These are phyloP conservation scores for Amyelois transitella DNA, from an alignment of 1,140 invertebrate genomes.

Conservation along the genomic window DNA sequence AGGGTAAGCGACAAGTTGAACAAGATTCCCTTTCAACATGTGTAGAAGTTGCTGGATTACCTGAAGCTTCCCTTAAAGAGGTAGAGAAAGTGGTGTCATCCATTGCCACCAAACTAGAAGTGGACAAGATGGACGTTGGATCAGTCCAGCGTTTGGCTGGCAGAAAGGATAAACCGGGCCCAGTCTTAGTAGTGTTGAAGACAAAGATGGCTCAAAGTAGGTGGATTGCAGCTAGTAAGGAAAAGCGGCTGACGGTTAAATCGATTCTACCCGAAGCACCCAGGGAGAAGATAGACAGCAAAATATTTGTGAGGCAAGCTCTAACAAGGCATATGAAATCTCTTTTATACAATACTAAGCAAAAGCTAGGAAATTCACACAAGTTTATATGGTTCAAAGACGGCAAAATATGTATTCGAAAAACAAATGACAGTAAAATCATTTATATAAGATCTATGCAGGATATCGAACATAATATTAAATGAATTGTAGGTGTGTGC, in stretches of 20 bases:
- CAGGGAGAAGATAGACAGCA: background rate
- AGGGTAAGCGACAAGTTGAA: constrained; percentile 10
- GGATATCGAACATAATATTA: background rate
- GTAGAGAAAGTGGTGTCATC: background rate
- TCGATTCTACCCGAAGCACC: background rate
- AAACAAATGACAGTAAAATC: background rate
- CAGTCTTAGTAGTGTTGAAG: background rate
- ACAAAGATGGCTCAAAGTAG: background rate
- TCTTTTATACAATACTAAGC: background rate
- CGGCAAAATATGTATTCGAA: background rate
- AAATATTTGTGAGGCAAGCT: background rate
- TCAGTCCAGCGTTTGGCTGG: background rate
- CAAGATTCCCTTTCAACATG: constrained; percentile 8
- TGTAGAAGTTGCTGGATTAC: constrained; percentile 17
- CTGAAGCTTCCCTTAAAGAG: background rate
- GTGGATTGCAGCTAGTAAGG: background rate
- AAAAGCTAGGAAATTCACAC: background rate
- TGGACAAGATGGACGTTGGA: background rate
- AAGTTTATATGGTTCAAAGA: background rate
- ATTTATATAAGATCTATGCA: background rate
- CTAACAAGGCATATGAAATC: background rate
- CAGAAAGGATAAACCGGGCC: background rate
- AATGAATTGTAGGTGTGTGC: too few relatives aligned
- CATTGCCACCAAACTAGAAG: background rate
- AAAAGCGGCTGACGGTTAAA: background rate